Conservation (phyloP, 2,888 invertebrate genomes). For the Serripes groenlandicus region DNA sequence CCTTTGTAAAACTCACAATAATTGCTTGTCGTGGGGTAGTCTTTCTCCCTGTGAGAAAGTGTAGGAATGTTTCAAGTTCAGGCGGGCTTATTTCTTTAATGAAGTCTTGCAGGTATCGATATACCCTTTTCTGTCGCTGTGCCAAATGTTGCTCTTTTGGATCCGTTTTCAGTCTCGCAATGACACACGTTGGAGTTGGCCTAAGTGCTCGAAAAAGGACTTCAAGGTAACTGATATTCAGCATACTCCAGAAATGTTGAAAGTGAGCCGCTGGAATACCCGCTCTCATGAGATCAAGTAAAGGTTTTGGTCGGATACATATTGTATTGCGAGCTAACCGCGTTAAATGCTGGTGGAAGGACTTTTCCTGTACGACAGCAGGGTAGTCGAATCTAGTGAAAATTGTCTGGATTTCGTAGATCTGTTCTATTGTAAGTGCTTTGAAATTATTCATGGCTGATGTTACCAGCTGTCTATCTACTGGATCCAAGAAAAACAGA, state of each 20-base stretch:
- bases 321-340: constrained; percentile 55
- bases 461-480: constrained; percentile 45
- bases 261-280: constrained; percentile 59
- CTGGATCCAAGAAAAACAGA: constrained; percentile 51
- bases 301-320: constrained; percentile 52
- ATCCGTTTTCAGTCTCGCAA: constrained; percentile 52
- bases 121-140: constrained; percentile 25
- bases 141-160: constrained; percentile 10
- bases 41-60: constrained; percentile 62
- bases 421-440: constrained; percentile 41
- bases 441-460: constrained; percentile 41
- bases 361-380: constrained; percentile 36
- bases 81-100: constrained; percentile 41
- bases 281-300: constrained; percentile 53
- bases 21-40: constrained; percentile 53
- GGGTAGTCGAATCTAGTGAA: constrained; percentile 58
- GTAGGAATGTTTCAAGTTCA: constrained; percentile 58
- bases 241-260: constrained; percentile 58
- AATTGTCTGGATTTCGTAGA: constrained; percentile 41
- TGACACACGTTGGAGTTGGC: constrained; percentile 57
- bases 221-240: constrained; percentile 44
- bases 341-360: constrained; percentile 49
- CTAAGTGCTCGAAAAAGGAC: constrained; percentile 50
- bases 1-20: constrained; percentile 49
- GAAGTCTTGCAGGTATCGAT: constrained; percentile 51